These are phyloP conservation scores for Prionace glauca DNA, from an alignment of 2,797 vertebrate genomes.

Conservation along the genomic window DNA sequence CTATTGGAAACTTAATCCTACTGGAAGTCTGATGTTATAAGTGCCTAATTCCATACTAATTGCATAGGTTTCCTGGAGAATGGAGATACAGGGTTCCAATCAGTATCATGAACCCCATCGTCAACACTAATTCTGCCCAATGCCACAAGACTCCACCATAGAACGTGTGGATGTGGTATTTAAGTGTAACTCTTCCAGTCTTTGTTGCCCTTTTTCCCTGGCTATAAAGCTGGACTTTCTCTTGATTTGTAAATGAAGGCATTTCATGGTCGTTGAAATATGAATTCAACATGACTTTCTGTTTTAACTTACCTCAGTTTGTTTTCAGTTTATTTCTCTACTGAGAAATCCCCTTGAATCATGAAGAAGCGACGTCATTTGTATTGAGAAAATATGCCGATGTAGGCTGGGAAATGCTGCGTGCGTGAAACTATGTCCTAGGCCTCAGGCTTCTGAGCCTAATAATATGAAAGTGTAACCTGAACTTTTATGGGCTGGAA, in stretches of 20 bases:
- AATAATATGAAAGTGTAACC: background rate
- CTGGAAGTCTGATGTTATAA: too few species aligned
- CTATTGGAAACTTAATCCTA: too few species aligned
- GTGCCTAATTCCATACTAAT: too few species aligned
- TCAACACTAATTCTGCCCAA: too few species aligned
- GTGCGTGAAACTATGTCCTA: background rate
- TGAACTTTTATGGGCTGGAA: background rate
- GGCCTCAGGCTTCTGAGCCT: background rate
- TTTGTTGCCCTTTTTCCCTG: background rate
- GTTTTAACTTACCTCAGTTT: background rate
- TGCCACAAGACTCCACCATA: background rate
- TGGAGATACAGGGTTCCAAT: too few species aligned
- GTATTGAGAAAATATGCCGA: background rate
- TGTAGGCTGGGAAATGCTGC: background rate
- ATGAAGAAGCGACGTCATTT: background rate
- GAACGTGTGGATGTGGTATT: too few species aligned
- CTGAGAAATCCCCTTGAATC: background rate
- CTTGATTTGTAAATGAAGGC: background rate
- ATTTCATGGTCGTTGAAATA: background rate
- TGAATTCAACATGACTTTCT: background rate
- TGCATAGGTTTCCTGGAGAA: too few species aligned
- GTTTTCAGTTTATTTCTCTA: background rate
- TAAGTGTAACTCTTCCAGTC: background rate
- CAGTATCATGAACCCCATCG: too few species aligned
- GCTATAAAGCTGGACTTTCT: background rate